Evolutionary conservation across 2,888 invertebrate genomes (phyloP).

Genomic region (Dexiosoma caninum): DNA sequence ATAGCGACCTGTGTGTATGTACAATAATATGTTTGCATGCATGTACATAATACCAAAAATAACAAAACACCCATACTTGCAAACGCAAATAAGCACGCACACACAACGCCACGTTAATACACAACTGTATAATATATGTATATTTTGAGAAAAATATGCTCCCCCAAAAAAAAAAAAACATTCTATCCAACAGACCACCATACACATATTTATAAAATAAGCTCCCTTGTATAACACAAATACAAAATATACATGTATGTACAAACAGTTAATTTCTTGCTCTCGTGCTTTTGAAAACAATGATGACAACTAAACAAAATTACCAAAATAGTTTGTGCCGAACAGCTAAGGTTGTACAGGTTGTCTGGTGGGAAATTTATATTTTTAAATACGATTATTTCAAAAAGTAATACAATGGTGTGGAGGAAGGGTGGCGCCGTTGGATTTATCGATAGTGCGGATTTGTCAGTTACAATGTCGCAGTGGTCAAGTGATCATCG

Average conservation of each 20-base stretch:
- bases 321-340: too few relatives aligned
- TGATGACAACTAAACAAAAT: slow-evolving; percentile 34
- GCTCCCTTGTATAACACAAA: slow-evolving; percentile 20
- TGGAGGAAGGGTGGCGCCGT: too few relatives aligned
- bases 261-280: slow-evolving; percentile 28
- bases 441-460: too few relatives aligned
- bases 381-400: too few relatives aligned
- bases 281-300: slow-evolving; percentile 18
- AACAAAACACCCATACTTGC: not conserved
- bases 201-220: not conserved
- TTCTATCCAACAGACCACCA: not conserved
- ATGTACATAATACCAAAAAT: not conserved
- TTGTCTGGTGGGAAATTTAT: too few relatives aligned
- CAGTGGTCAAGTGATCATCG: too few relatives aligned
- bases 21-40: slow-evolving; percentile 18
- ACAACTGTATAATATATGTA: not conserved
- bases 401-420: too few relatives aligned
- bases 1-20: slow-evolving; percentile 52
- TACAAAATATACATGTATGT: slow-evolving; percentile 2
- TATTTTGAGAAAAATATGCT: slow-evolving; percentile 38
- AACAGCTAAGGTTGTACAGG: too few relatives aligned
- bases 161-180: slow-evolving; percentile 23
- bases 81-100: slow-evolving; percentile 2
- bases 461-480: too few relatives aligned
- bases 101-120: not conserved